Evolutionary conservation across 2,113 vertebrate species (phyloP), one percentile per base, ranked within the genome.

Genomic region (Vulpes lagopus): DNA sequence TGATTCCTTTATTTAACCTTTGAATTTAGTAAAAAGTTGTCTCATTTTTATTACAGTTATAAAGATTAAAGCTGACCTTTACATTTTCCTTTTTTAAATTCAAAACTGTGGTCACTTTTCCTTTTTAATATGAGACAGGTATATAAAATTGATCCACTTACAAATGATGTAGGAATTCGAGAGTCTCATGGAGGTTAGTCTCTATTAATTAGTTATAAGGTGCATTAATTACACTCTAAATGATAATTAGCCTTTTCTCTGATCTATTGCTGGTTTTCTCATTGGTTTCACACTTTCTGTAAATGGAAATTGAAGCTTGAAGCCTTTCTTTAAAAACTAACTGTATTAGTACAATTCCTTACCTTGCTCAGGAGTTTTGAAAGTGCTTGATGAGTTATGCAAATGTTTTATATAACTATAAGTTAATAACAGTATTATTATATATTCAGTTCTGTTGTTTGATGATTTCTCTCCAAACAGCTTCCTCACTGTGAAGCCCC

Each of bases 131-230:
- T 86, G 82, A 93, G 73, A 82, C n/a, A 38, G 55, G 97, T 71
- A 91, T 86, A 67, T 88, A 95, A 97, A 94, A 97, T 83, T 97
- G 89, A 97, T 91, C 82, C 69, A 91, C 62, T 35, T 93, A 84
- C 59, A 97, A 74, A 95, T 93, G 67, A 89, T 86, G 20, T 89
- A 96, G 57, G 67, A 74, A 95, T 86, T 92, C 80, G 35, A 97
- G 78, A 65, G 49, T 73, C 71, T 97, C 88, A 79, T 5, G 95
- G 94, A 97, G 84, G 60, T 96, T 82, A 91, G 81, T 71, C 35
- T 62, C n/a, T 84, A 93, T 98, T 89, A 97, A 98, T 98, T 96
- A 97, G 91, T 97, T 91, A 96, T 98, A 96, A 95, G 84, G 87
- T 82, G 20, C 17, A 71, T 96, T 96, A 93, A 97, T 97, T 98